Evolutionary conservation across 2,888 invertebrate genomes (phyloP).

Genomic region (Meloe dianella): DNA sequence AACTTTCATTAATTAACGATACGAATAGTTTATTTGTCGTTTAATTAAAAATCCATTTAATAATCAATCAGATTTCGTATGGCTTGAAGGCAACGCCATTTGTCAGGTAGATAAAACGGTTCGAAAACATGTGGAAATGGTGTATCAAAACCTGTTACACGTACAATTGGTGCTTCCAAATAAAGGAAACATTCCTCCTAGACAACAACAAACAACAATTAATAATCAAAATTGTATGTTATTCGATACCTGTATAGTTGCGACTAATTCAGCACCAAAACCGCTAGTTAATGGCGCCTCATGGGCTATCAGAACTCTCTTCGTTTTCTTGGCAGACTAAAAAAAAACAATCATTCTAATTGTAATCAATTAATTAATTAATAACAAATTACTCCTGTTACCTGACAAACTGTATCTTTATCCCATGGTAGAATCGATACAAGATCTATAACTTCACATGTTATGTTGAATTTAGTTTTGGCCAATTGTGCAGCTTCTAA

Average conservation of each 20-base stretch:
- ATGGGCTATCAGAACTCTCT: conserved; percentile 88
- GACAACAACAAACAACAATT: conserved; percentile 30
- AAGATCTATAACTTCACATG: conserved; percentile 96
- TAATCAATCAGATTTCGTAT: conserved; percentile 78
- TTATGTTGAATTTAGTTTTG: conserved; percentile 71
- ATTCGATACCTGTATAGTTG: conserved; percentile 81
- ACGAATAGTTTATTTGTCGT: too few relatives aligned
- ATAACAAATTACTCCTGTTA: conserved; percentile 54
- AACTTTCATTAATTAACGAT: conserved; percentile 7
- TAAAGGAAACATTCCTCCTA: conserved; percentile 94
- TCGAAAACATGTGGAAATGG: conserved; percentile 98
- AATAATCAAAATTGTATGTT: not conserved
- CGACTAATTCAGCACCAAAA: conserved; percentile 94
- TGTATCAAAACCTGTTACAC: conserved; percentile 95
- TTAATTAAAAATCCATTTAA: conserved; percentile 54
- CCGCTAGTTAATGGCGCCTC: conserved; percentile 96
- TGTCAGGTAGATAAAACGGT: conserved; percentile 94
- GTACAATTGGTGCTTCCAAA: conserved; percentile 88
- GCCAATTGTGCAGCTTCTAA: conserved; percentile 88
- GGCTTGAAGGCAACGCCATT: conserved; percentile 87
- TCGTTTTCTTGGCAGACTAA: conserved; percentile 95
- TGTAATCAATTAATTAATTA: not conserved
- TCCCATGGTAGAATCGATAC: conserved; percentile 98
- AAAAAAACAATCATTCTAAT: conserved; percentile 49
- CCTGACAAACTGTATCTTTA: conserved; percentile 84